Conservation (phyloP, 2,888 invertebrate genomes). For the Yponomeuta plumbellus region DNA sequence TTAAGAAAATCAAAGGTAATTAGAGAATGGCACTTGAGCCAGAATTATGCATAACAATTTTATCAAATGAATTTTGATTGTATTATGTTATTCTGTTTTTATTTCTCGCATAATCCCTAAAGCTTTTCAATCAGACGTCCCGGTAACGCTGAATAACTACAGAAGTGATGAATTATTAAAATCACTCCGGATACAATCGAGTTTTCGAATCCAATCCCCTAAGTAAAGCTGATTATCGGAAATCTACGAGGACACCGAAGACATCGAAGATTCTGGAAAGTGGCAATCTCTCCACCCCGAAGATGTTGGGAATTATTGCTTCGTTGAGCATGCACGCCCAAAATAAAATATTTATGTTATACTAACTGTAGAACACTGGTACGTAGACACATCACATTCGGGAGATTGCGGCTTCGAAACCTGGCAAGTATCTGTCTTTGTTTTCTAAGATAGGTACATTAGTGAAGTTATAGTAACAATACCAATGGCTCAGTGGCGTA, state of each 20-base stretch:
- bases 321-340: slow-evolving; percentile 48
- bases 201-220: slow-evolving; percentile 71
- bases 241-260: slow-evolving; percentile 50
- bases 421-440: no score
- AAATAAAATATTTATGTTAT: slow-evolving; percentile 16
- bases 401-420: background rate
- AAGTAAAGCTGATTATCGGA: slow-evolving; percentile 73
- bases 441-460: no score
- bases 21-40: background rate
- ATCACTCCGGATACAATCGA: slow-evolving; percentile 67
- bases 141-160: slow-evolving; percentile 16
- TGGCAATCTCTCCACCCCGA: slow-evolving; percentile 60
- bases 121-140: slow-evolving; percentile 6
- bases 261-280: slow-evolving; percentile 61
- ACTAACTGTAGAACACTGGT: background rate
- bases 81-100: background rate
- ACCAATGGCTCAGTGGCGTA: no score
- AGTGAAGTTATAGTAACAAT: no score
- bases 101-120: background rate
- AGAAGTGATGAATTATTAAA: slow-evolving; percentile 71
- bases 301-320: slow-evolving; percentile 55
- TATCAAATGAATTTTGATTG: background rate
- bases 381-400: background rate
- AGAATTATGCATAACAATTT: background rate
- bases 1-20: background rate